Evolutionary conservation across 2,888 invertebrate species (phyloP).

Genomic region (Catocala sponsa): DNA sequence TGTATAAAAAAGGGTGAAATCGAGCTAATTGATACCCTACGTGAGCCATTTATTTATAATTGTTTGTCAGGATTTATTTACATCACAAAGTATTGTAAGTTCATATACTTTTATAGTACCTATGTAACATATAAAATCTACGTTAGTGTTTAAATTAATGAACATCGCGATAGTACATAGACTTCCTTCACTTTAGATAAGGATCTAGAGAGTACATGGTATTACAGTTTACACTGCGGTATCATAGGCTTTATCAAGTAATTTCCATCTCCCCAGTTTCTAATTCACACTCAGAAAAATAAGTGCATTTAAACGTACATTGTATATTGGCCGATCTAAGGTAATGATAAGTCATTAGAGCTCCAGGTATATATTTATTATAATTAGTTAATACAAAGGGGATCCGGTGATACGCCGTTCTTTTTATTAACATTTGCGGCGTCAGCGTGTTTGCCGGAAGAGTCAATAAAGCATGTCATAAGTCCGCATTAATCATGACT

Average conservation of each 20-base stretch:
- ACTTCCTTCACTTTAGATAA: constrained; percentile 20
- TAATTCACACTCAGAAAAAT: constrained; percentile 24
- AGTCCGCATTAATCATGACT: constrained; percentile 81
- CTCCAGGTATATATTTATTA: not conserved
- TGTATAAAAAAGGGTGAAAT: constrained; percentile 66
- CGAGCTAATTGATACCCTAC: constrained; percentile 68
- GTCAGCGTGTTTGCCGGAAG: constrained; percentile 51
- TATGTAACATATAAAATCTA: not conserved
- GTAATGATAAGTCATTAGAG: too few relatives aligned
- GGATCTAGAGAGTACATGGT: constrained; percentile 23
- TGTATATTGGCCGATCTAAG: not conserved
- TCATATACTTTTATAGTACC: too few relatives aligned
- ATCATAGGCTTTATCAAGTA: constrained; percentile 27
- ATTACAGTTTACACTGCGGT: constrained; percentile 15
- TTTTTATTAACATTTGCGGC: constrained; percentile 63
- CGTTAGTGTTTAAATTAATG: not conserved
- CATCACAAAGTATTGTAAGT: too few relatives aligned
- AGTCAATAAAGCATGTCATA: constrained; percentile 77
- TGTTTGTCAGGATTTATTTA: constrained; percentile 18
- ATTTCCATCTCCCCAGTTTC: constrained; percentile 33
- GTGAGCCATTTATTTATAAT: constrained; percentile 44
- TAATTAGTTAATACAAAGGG: constrained; percentile 51
- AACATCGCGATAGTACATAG: constrained; percentile 14
- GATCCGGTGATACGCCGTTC: constrained; percentile 61
- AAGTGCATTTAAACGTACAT: constrained; percentile 10